phyloP scores from a whole-genome alignment of 2,888 invertebrate genomes.

The Brachyptera risi region DNA sequence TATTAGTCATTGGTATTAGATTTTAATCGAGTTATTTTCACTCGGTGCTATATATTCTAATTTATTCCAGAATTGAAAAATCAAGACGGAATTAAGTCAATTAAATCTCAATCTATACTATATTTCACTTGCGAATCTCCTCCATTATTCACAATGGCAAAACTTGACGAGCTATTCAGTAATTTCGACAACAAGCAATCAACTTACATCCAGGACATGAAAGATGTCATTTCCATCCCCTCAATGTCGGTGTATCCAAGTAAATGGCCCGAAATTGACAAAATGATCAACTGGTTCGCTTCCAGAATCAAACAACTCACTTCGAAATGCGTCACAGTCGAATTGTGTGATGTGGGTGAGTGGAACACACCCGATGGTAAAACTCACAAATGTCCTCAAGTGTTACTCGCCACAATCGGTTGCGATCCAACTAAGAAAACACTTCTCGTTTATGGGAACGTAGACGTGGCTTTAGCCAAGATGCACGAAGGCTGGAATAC shows the following conservation, averaged over 20 bases:
- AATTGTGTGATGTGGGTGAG: neutral
- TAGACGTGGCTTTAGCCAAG: slow-evolving; percentile 1
- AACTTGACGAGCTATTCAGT: neutral
- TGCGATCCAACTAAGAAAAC: slow-evolving; percentile 12
- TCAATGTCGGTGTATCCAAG: neutral
- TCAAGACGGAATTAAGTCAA: no score
- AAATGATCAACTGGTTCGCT: neutral
- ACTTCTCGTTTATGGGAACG: slow-evolving; percentile 2
- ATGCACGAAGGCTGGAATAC: slow-evolving; percentile 6
- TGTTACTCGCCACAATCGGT: neutral
- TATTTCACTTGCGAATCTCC: no score
- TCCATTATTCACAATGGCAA: no score
- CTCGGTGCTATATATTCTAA: no score
- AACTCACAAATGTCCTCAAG: neutral
- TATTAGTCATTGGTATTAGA: no score
- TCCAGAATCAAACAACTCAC: neutral
- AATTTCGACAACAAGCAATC: neutral
- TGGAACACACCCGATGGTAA: neutral
- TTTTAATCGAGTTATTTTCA: no score
- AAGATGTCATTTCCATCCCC: neutral
- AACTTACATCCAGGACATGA: neutral
- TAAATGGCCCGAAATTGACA: neutral
- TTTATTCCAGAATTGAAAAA: no score
- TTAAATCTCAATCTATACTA: no score
- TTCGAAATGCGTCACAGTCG: neutral